Base-by-base conservation (phyloP, 2,888 invertebrate genomes). In the Tinea semifulvella region DNA sequence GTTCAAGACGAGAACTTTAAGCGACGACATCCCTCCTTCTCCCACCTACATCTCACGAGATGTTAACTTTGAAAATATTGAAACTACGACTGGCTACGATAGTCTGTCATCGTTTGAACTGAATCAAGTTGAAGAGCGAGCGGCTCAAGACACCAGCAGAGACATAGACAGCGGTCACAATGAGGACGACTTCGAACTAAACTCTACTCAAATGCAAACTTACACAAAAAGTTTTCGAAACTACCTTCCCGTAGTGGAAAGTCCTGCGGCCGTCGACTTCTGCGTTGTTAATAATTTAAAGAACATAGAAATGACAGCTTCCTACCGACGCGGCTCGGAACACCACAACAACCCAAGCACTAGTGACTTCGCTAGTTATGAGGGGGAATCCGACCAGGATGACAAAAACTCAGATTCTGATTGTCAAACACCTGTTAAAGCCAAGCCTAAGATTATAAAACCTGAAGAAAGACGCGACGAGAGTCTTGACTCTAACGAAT, bases 1-100 rank as follows among this genome's bases (percentile, higher is more conserved):
- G 43, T 92, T 88, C 62, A 84, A 87, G 54, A 92, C 92, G 2
- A 85, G 88, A 55, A 89, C 91, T 0, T 67, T 90, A 14, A 85
- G 85, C 69, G 70, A 82, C 56, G 75, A 75, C 27, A 70, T 77
- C 16, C 74, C 65, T 31, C 80, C 84, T 1, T 82, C 84, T 1
- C 82, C 84, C 0, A 77, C 79, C 0, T 76, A 69, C 48, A 76
- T 79, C 7, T 70, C 75, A 0, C 73, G 63, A 52, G 79, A 79
- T 42, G 76, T 71, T 0, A 76, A 68, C 49, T 75, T 75, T 44
- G 79, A 77, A 49, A 76, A 76, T 48, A 63, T 73, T 0, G 83
- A 84, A 47, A 69, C 79, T 1, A 79, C 79, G 1, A 80, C 80
- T 1, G 80, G 80, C 1, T 80, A 80, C 54, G 79, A 79, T 51